Conservation (phyloP, 53 echinoderm and acorn worm genomes). For the Patiria pectinifera region DNA sequence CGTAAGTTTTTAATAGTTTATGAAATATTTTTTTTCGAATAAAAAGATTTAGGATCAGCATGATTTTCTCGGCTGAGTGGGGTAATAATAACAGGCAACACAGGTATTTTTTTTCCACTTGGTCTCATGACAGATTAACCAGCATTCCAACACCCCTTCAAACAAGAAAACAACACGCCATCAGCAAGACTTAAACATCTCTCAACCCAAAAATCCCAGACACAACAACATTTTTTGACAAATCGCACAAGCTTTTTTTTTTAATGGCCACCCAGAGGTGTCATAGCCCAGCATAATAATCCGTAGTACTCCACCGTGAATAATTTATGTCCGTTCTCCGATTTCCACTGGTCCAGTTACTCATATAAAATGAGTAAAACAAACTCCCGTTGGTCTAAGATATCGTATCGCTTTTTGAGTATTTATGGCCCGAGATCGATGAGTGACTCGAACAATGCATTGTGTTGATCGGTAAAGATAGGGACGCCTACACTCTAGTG, state of each 20-base stretch:
- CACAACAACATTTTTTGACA: background rate
- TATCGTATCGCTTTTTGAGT: slow-evolving; percentile 27
- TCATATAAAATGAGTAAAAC: background rate
- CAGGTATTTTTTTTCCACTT: no score
- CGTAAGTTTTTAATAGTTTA: no score
- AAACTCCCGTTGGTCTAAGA: slow-evolving; percentile 6
- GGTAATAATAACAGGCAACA: no score
- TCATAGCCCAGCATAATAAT: background rate
- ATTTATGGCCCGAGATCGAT: slow-evolving; percentile 34
- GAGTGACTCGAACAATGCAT: slow-evolving; percentile 34
- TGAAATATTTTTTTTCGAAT: no score
- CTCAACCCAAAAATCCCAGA: background rate
- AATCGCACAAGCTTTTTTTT: background rate
- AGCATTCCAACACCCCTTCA: background rate
- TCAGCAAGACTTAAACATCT: background rate
- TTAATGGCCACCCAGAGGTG: background rate
- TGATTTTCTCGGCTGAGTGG: no score
- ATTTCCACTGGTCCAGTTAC: background rate
- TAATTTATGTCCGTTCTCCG: slow-evolving; percentile 14
- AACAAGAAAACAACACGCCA: background rate
- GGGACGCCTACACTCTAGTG: background rate
- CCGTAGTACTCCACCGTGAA: background rate
- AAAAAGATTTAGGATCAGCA: no score
- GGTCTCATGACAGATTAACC: no score
- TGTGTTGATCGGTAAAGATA: slow-evolving; percentile 30